Evolutionary conservation across 2,113 vertebrate species (phyloP).

Genomic region (Gasterosteus nipponicus): DNA sequence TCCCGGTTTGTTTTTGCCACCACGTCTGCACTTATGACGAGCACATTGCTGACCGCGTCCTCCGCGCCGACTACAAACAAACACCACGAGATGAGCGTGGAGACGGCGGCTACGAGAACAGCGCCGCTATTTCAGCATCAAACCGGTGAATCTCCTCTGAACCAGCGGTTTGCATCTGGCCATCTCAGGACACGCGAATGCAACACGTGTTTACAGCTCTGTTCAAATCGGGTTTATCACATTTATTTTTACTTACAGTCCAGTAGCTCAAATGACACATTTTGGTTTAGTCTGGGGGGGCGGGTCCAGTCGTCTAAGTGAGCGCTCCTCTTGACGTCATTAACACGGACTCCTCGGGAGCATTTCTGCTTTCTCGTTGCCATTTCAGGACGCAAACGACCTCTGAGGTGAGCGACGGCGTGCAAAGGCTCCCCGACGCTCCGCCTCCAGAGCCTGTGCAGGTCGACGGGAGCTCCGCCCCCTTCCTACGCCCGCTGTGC

Average conservation of each 20-base stretch:
- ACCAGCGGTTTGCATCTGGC: neutral
- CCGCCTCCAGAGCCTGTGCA: neutral
- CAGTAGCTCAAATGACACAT: conserved; percentile 35
- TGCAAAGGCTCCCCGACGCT: conserved; percentile 4
- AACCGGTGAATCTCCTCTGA: neutral
- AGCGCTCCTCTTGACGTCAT: neutral
- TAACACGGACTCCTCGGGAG: too few species aligned
- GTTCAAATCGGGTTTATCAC: conserved; percentile 48
- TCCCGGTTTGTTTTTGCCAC: neutral
- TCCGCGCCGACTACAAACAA: neutral
- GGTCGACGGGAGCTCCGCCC: conserved; percentile 16
- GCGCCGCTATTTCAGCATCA: too few species aligned
- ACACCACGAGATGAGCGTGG: conserved; percentile 2
- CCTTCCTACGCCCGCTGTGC: conserved; percentile 14
- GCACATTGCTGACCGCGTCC: conserved; percentile 16
- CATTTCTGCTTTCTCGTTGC: too few species aligned
- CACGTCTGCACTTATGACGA: conserved; percentile 25
- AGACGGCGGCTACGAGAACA: conserved; percentile 27
- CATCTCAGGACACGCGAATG: conserved; percentile 28
- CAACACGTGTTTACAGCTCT: conserved; percentile 13
- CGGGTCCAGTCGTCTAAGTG: neutral
- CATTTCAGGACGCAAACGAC: too few species aligned
- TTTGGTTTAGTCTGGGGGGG: conserved; percentile 22
- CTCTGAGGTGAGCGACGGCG: too few species aligned
- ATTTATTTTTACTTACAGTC: conserved; percentile 50